A percentile compares a stretch with the other conserved stretches of the same genome.
Evolutionary conservation across 64 coral and sea anemone genomes (phyloP).

Genomic region (Pachyseris speciosa): DNA sequence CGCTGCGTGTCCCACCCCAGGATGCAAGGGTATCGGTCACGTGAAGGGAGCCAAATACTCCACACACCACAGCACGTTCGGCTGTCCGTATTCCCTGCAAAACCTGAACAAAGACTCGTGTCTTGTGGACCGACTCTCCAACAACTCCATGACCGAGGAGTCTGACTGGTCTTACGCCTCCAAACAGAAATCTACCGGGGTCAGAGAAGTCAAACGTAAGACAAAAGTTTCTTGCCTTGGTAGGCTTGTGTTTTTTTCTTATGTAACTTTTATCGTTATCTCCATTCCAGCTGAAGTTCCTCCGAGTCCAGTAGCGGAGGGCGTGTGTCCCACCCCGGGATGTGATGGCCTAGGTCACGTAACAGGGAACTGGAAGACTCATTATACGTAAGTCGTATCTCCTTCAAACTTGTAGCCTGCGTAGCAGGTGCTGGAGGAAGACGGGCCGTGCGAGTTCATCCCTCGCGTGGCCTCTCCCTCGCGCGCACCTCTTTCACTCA

Average conservation of each 20-base stretch:
- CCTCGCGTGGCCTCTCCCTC: too few species aligned
- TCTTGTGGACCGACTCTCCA: slow-evolving; percentile 91
- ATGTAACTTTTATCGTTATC: background rate
- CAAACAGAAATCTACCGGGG: slow-evolving; percentile 54
- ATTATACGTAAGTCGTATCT: slow-evolving; percentile 56
- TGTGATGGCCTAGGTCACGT: slow-evolving; percentile 49
- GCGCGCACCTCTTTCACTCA: too few species aligned
- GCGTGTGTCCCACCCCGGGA: slow-evolving; percentile 47
- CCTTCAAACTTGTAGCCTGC: background rate
- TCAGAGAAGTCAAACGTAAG: slow-evolving; percentile 49
- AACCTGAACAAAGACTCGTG: slow-evolving; percentile 99
- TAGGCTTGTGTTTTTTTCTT: background rate
- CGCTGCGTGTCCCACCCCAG: slow-evolving; percentile 94
- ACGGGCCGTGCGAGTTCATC: too few species aligned
- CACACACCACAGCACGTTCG: slow-evolving; percentile 97
- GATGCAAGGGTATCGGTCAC: slow-evolving; percentile 97
- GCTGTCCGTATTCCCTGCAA: slow-evolving; percentile 98
- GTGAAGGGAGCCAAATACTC: slow-evolving; percentile 99
- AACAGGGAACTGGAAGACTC: slow-evolving; percentile 59
- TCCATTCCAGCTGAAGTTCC: slow-evolving; percentile 11
- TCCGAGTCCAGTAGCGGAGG: slow-evolving; percentile 17
- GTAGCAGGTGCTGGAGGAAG: too few species aligned
- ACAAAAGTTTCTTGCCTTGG: background rate
- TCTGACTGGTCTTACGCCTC: slow-evolving; percentile 98
- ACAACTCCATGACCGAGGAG: slow-evolving; percentile 98